Evolutionary conservation across 2,888 invertebrate genomes (phyloP).

Genomic region (Rhingia rostrata): DNA sequence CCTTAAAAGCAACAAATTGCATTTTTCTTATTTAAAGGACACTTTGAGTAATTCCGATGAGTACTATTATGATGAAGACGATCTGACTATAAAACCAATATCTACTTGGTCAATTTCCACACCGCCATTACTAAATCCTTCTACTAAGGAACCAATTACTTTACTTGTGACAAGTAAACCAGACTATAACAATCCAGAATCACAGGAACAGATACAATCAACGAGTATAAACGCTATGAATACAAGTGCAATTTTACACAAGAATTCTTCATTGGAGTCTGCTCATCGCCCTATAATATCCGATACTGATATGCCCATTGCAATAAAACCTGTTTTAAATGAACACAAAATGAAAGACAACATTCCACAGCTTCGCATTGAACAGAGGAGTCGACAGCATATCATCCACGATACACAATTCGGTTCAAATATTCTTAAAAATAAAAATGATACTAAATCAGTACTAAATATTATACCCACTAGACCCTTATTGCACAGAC

Average conservation of each 20-base stretch:
- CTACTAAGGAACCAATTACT: background rate
- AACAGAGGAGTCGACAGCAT: background rate
- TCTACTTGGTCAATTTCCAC: constrained; percentile 74
- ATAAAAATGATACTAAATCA: background rate
- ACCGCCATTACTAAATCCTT: background rate
- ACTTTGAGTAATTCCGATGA: constrained; percentile 78
- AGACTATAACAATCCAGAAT: background rate
- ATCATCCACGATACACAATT: background rate
- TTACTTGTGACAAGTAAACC: background rate
- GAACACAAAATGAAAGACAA: background rate
- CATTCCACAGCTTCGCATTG: background rate
- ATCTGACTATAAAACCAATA: constrained; percentile 81
- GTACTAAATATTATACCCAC: constrained; percentile 3
- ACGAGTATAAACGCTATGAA: background rate
- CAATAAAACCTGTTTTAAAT: constrained; percentile 34
- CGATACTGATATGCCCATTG: background rate
- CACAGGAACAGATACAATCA: background rate
- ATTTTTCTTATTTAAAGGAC: constrained; percentile 76
- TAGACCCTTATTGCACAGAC: background rate
- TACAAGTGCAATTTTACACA: constrained; percentile 3
- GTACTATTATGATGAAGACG: constrained; percentile 82
- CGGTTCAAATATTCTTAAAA: background rate
- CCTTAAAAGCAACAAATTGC: constrained; percentile 78
- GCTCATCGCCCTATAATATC: background rate
- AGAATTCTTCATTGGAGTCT: background rate